Conservation (phyloP, 2,888 invertebrate species). For the Ptychoptera albimana region DNA sequence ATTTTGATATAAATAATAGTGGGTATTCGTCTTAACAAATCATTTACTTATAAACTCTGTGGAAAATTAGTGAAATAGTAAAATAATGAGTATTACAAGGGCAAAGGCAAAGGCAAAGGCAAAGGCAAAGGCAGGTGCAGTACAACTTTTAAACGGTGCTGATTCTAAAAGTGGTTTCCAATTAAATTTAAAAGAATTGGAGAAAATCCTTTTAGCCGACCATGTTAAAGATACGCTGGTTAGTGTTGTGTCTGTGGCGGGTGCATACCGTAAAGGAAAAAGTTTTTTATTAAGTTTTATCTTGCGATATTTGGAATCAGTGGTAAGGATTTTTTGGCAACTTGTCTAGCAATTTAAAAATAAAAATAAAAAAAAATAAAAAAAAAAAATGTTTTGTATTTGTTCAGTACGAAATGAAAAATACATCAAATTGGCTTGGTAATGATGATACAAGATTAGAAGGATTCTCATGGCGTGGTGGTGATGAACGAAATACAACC, state of each 20-base stretch:
- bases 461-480: slow-evolving; percentile 5
- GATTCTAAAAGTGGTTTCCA: too few species aligned
- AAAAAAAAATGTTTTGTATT: too few species aligned
- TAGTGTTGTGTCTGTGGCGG: slow-evolving; percentile 2
- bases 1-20: too few species aligned
- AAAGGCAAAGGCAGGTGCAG: too few species aligned
- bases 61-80: too few species aligned
- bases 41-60: too few species aligned
- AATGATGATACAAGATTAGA: not conserved
- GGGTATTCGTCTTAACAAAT: too few species aligned
- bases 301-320: not conserved
- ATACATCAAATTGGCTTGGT: not conserved
- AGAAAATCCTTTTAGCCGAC: slow-evolving; percentile 1
- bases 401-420: not conserved
- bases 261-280: slow-evolving; percentile 6
- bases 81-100: too few species aligned
- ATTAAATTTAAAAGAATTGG: not conserved
- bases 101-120: too few species aligned
- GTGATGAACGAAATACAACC: slow-evolving; percentile 1
- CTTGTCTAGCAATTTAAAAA: slow-evolving; percentile 3
- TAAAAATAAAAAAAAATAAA: too few species aligned
- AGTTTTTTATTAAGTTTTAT: slow-evolving; percentile 5
- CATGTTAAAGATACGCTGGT: slow-evolving; percentile 2
- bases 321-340: not conserved
- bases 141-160: too few species aligned